These are phyloP conservation scores for Dendrocopos noguchii DNA, from an alignment of 2,113 vertebrate species.

Conservation along the genomic window DNA sequence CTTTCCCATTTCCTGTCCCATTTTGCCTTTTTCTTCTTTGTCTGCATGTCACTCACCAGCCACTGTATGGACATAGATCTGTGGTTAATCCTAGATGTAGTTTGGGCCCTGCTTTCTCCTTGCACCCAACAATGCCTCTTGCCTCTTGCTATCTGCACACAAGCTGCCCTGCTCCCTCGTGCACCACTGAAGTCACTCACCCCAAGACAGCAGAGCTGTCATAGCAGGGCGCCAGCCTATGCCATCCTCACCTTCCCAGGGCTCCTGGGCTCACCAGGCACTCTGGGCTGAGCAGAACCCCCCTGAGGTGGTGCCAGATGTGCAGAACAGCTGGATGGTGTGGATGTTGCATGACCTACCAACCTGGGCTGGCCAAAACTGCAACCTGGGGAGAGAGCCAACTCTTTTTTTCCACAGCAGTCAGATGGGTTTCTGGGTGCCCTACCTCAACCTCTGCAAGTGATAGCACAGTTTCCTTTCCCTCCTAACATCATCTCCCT, in stretches of 20 bases:
- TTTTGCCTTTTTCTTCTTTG: not conserved
- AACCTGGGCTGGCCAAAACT: not conserved
- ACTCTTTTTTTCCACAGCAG: not conserved
- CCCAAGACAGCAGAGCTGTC: not conserved
- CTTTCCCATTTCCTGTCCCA: not conserved
- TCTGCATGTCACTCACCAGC: not conserved
- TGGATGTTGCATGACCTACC: fast-evolving
- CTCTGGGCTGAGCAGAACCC: not conserved
- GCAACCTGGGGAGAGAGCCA: not conserved
- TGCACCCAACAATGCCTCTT: not conserved
- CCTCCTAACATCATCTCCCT: fast-evolving
- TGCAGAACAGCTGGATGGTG: too few species aligned
- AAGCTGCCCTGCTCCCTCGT: not conserved
- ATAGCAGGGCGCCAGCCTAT: not conserved
- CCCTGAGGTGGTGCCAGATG: not conserved
- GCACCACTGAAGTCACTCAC: not conserved
- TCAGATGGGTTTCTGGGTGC: not conserved
- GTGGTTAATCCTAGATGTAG: not conserved
- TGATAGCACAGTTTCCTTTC: not conserved
- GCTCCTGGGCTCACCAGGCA: not conserved
- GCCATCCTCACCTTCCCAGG: not conserved
- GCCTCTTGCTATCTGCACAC: not conserved
- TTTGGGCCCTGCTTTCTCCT: not conserved
- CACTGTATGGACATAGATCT: not conserved
- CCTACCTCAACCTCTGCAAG: not conserved